phyloP scores from a whole-genome alignment of 2,113 vertebrate genomes.

The Montifringilla adamsi region DNA sequence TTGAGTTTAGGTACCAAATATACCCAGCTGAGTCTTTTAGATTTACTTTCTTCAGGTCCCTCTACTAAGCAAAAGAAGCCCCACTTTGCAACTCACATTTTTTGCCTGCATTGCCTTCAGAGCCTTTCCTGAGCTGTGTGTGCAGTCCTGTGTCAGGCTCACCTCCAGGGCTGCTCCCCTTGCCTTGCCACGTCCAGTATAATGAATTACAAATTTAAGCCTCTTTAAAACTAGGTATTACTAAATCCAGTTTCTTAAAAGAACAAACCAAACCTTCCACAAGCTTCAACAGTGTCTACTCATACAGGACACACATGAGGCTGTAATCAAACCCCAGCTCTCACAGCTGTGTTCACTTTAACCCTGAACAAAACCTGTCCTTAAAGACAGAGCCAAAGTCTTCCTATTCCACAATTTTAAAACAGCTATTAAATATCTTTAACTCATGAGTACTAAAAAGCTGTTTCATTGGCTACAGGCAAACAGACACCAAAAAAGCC shows the following conservation, averaged over 20 bases:
- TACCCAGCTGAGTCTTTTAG: not conserved
- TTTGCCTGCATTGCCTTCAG: not conserved
- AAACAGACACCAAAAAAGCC: not conserved
- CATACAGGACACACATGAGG: not conserved
- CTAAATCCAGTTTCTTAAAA: not conserved
- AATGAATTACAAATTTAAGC: not conserved
- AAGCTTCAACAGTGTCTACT: not conserved
- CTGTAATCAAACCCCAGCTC: not conserved
- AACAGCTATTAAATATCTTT: not conserved
- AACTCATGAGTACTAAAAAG: not conserved
- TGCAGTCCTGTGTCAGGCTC: not conserved
- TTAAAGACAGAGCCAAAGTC: not conserved
- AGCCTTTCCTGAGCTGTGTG: rapidly evolving
- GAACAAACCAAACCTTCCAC: not conserved
- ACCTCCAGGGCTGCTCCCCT: not conserved
- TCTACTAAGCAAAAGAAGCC: not conserved
- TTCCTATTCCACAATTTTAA: not conserved
- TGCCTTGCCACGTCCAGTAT: not conserved
- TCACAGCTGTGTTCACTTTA: not conserved
- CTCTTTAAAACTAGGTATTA: not conserved
- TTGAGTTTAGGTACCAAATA: not conserved
- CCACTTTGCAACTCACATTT: not conserved
- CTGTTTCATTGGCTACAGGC: not conserved
- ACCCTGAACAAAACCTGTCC: not conserved
- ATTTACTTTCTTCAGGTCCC: not conserved